These are phyloP conservation scores for Scaptomyza polygonia DNA, from an alignment of 2,888 invertebrate species.

Conservation along the genomic window DNA sequence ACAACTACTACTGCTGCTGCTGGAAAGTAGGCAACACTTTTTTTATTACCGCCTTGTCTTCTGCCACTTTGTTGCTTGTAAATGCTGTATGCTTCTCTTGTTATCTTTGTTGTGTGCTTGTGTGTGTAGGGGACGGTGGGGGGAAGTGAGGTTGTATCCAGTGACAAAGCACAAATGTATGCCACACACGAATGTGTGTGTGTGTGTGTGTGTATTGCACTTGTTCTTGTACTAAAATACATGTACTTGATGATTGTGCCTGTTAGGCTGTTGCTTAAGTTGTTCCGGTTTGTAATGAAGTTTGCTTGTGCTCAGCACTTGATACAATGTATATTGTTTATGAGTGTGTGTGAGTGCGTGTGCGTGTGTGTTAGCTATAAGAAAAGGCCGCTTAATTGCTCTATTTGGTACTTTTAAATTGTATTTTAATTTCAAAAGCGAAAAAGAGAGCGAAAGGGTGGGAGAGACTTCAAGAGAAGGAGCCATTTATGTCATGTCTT, in stretches of 20 bases:
- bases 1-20: constrained; percentile 10
- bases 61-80: constrained; percentile 56
- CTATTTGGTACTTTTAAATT: constrained; percentile 79
- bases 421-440: constrained; percentile 74
- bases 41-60: constrained; percentile 25
- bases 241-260: constrained; percentile 60
- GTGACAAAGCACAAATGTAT: constrained; percentile 39
- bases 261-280: constrained; percentile 54
- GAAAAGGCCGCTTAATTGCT: constrained; percentile 72
- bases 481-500: constrained; percentile 36
- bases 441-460: neutral
- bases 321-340: constrained; percentile 11
- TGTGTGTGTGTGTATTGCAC: constrained; percentile 32
- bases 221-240: constrained; percentile 35
- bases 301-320: constrained; percentile 53
- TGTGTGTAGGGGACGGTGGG: neutral
- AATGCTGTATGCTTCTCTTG: constrained; percentile 62
- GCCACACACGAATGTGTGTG: constrained; percentile 20
- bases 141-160: neutral
- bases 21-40: constrained; percentile 64
- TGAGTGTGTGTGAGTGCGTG: neutral
- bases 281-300: constrained; percentile 64
- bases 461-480: neutral
- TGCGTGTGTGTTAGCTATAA: constrained; percentile 22
- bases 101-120: constrained; percentile 48